phyloP scores from a whole-genome alignment of 2,113 vertebrate species.

The Pampusana beccarii region DNA sequence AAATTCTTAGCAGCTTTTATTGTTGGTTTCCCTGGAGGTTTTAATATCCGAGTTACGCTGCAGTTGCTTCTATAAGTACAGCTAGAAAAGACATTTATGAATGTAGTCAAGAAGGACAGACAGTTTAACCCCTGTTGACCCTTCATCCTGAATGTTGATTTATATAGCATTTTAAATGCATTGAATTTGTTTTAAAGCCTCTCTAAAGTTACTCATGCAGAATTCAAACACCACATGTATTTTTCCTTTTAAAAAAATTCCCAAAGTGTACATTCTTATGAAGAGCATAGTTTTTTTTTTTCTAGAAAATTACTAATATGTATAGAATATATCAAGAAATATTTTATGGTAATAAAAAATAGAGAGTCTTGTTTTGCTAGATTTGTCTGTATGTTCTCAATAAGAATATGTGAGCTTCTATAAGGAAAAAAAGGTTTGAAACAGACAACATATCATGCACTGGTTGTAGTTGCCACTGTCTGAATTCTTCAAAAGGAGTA shows the following conservation, averaged over 20 bases:
- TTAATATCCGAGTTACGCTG: slow-evolving; percentile 78
- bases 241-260: neutral
- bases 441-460: fast-evolving
- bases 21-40: slow-evolving; percentile 80
- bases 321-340: neutral
- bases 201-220: neutral
- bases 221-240: neutral
- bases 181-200: slow-evolving; percentile 18
- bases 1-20: slow-evolving; percentile 81
- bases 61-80: slow-evolving; percentile 66
- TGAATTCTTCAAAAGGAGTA: slow-evolving; percentile 5
- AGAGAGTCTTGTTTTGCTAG: neutral
- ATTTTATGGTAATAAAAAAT: neutral
- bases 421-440: neutral
- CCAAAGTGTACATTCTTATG: neutral
- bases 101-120: slow-evolving; percentile 75
- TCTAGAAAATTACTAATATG: neutral
- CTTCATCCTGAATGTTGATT: slow-evolving; percentile 65
- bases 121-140: slow-evolving; percentile 79
- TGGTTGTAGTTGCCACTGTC: neutral
- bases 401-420: neutral
- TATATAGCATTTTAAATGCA: slow-evolving; percentile 68
- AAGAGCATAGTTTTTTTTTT: neutral
- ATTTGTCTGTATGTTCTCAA: neutral
- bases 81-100: slow-evolving; percentile 75